Evolutionary conservation across 2,797 vertebrate genomes (phyloP).

Genomic region (Eremophila alpestris): DNA sequence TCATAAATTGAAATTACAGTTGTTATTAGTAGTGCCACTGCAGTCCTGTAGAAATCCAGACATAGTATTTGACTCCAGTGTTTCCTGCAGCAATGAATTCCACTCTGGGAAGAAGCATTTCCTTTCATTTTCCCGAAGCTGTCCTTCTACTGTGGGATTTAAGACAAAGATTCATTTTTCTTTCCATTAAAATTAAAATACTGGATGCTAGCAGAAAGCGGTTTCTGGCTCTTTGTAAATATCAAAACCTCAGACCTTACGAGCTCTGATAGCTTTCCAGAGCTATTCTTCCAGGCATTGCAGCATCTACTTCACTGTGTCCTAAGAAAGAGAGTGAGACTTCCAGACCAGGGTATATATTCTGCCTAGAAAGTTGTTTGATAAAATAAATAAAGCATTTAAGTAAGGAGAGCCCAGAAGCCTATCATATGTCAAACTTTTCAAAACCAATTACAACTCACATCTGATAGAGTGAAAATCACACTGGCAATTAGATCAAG

Average conservation of each 20-base stretch:
- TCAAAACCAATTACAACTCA: conserved; percentile 27
- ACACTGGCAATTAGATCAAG: conserved; percentile 58
- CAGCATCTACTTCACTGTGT: not conserved
- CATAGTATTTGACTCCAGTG: not conserved
- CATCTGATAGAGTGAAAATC: conserved; percentile 58
- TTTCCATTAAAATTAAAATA: not conserved
- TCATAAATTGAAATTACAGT: not conserved
- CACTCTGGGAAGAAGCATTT: conserved; percentile 28
- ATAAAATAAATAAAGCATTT: conserved; percentile 38
- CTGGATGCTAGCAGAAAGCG: not conserved
- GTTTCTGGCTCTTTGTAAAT: not conserved
- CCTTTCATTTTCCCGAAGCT: conserved; percentile 46
- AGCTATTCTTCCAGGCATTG: not conserved
- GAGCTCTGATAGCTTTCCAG: not conserved
- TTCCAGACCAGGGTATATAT: not conserved
- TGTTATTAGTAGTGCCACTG: not conserved
- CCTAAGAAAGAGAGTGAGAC: not conserved
- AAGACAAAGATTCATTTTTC: conserved; percentile 6
- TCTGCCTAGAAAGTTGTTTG: conserved; percentile 7
- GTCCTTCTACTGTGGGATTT: not conserved
- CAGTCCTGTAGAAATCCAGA: conserved; percentile 9
- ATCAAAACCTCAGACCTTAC: not conserved
- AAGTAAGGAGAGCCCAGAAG: conserved; percentile 22
- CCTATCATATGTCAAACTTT: conserved; percentile 22
- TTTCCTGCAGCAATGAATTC: conserved; percentile 35